Evolutionary conservation across 2,113 vertebrate genomes (phyloP), one percentile per base, ranked within the genome.

Genomic region (Centropus bengalensis): DNA sequence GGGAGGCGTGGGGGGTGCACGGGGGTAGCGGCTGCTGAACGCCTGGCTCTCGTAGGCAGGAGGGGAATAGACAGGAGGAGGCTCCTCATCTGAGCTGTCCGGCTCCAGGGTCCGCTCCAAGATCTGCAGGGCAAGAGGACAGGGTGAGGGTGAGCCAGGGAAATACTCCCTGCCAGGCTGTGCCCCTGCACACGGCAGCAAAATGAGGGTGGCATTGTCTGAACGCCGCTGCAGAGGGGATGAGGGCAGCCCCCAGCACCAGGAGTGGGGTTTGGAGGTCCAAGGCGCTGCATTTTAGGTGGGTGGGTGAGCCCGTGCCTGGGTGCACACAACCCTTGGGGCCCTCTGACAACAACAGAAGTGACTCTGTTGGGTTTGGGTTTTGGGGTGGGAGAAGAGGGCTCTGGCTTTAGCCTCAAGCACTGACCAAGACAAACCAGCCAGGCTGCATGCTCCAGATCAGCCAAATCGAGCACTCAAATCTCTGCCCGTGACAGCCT

Each of bases 51-150:
- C 99, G 32, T 99, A 99, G 58, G 99, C 96, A 2, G 99, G 99
- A 2, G 99, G 99, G 30, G 99, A 99, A 52, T 99, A 99, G 58
- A 99, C 99, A 1, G 99, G 99, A 26, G 99, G 99, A 1, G 99
- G 99, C 93, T 99, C 99, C 96, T 99, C 99, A 1, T 99, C 99
- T 0, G 99, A 99, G 86, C 99, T 99, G 91, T 99, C 99, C 0
- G 99, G 99, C 96, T 99, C 99, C 93, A 99, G 96, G 18, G 99
- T 99, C 88, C 99, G 97, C 97, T 99, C 99, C 97, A 99, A 82
- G 94, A 99, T 99, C 99, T 99, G 84, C 47, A 66, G 82, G 33
- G 86, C 1, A 10, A 71, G 74, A 90, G 54, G 33, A 32, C 0
- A 2, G 59, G 9, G 36, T 93, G 88, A 94, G 47, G 45, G 19